A percentile compares a stretch with the other conserved stretches of the same genome.
These are phyloP conservation scores for Macaria liturata DNA, from an alignment of 2,888 invertebrate genomes.

Conservation along the genomic window DNA sequence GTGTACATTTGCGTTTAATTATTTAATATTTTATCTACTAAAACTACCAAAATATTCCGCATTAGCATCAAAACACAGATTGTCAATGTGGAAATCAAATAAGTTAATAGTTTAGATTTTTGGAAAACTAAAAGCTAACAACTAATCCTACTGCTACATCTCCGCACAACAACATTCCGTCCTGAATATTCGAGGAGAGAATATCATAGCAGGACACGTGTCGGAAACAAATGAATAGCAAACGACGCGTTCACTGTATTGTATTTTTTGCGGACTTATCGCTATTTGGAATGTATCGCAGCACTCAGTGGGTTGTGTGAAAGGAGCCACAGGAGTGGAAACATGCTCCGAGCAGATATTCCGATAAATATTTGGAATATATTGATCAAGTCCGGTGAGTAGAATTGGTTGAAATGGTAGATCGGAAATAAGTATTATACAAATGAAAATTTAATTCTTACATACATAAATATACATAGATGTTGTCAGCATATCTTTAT, in stretches of 20 bases:
- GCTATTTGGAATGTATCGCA: constrained; percentile 2
- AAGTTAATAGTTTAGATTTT: no score
- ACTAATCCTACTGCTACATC: no score
- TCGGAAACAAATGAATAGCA: constrained; percentile 23
- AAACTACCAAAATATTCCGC: no score
- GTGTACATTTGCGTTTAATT: no score
- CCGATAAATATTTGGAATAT: constrained; percentile 21
- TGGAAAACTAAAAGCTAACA: no score
- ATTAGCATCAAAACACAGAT: no score
- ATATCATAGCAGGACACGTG: constrained; percentile 20
- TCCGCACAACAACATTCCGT: no score
- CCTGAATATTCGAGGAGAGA: constrained; percentile 7
- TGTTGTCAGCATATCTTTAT: no score
- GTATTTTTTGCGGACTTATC: constrained; percentile 7
- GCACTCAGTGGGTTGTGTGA: constrained; percentile 16
- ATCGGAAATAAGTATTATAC: constrained; percentile 1
- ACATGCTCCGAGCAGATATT: constrained; percentile 13
- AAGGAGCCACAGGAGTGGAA: constrained; percentile 14
- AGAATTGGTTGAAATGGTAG: background rate
- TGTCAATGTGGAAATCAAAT: no score
- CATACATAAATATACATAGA: no score
- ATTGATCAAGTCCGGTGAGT: background rate
- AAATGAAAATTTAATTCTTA: no score
- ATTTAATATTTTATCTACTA: no score
- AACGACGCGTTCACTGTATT: constrained; percentile 12